Percentiles rank a stretch among this genome's conserved stretches.
These are phyloP conservation scores for Pavo muticus DNA, from an alignment of 2,113 vertebrate species.

Conservation along the genomic window DNA sequence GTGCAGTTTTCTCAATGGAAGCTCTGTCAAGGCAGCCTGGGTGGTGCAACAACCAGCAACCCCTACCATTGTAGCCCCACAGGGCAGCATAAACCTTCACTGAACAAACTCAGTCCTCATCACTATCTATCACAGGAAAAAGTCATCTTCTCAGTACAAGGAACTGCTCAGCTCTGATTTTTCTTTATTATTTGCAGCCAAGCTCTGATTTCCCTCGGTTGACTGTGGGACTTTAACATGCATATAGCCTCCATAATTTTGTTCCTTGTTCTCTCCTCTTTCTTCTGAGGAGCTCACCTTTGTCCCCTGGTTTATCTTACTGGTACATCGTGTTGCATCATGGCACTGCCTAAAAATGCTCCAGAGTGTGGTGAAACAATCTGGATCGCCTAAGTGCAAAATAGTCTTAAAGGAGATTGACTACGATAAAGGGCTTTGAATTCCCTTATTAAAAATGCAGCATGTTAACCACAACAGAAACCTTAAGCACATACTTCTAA, in stretches of 20 bases:
- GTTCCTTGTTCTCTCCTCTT: background rate
- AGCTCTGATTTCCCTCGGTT: background rate
- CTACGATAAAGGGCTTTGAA: background rate
- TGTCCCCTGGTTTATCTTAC: background rate
- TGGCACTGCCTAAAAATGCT: background rate
- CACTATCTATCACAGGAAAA: background rate
- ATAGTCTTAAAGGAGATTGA: background rate
- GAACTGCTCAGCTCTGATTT: background rate
- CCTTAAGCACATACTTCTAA: background rate
- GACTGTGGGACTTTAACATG: background rate
- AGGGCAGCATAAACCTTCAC: background rate
- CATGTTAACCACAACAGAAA: background rate
- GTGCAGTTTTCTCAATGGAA: background rate
- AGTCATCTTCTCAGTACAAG: background rate
- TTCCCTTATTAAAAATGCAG: background rate
- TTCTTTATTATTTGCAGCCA: background rate
- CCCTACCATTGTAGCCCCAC: rapidly evolving
- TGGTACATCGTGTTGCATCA: background rate
- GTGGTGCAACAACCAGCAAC: background rate
- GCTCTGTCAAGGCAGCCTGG: background rate
- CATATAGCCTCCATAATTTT: background rate
- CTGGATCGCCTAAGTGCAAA: background rate
- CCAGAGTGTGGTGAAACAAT: background rate
- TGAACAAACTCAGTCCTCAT: background rate
- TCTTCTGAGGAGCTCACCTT: background rate